A percentile compares a stretch with the other conserved stretches of the same genome.
phyloP scores from a whole-genome alignment of 2,113 vertebrate species.

The Thamnophis sirtalis region DNA sequence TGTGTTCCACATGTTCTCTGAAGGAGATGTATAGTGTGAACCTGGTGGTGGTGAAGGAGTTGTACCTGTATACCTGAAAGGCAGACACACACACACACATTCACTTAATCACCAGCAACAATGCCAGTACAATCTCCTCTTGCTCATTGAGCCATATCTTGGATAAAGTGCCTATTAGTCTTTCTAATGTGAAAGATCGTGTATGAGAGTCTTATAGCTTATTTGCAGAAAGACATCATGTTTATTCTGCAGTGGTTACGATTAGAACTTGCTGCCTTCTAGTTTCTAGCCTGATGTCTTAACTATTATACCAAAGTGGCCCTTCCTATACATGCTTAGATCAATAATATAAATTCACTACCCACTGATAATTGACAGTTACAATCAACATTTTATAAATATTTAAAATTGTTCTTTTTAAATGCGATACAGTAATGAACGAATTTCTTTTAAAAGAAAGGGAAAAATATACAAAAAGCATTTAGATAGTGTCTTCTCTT shows the following conservation, averaged over 20 bases:
- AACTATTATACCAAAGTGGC: not conserved
- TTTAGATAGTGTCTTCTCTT: not conserved
- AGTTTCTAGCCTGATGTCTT: not conserved
- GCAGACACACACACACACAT: conserved; percentile 33
- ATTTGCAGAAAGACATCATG: not conserved
- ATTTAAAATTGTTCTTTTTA: not conserved
- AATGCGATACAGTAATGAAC: not conserved
- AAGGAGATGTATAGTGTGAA: conserved; percentile 90
- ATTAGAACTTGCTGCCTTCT: not conserved
- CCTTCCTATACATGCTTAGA: not conserved
- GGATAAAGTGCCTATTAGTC: not conserved
- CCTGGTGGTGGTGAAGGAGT: conserved; percentile 87
- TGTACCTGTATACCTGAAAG: conserved; percentile 83
- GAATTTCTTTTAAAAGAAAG: not conserved
- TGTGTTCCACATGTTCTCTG: conserved; percentile 93
- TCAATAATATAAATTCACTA: not conserved
- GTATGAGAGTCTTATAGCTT: not conserved
- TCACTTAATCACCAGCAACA: not conserved
- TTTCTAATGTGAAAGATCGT: not conserved
- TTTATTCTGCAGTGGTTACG: not conserved
- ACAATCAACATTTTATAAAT: not conserved
- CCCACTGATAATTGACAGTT: not conserved
- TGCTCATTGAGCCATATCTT: not conserved
- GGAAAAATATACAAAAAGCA: not conserved
- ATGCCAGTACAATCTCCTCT: not conserved